Conservation (phyloP, 2,113 vertebrate genomes). For the Pelecanoides urinatrix region DNA sequence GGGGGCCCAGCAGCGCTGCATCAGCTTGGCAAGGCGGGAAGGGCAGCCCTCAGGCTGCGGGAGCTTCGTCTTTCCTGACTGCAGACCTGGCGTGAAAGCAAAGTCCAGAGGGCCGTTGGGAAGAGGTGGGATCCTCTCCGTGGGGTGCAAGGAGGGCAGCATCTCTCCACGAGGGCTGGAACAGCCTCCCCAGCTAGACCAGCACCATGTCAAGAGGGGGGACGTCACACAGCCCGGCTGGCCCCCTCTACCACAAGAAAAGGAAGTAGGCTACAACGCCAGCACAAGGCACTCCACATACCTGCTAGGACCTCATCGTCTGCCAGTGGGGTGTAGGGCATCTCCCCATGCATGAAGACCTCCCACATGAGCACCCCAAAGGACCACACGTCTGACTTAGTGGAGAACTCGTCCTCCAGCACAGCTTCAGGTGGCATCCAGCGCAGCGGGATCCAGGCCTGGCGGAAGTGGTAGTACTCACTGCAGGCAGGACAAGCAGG, state of each 20-base stretch:
- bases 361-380: conserved; percentile 99
- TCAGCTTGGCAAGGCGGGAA: conserved; percentile 88
- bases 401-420: conserved; percentile 93
- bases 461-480: conserved; percentile 95
- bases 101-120: background rate
- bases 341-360: conserved; percentile 90
- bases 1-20: conserved; percentile 90
- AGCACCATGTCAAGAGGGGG: background rate
- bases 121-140: background rate
- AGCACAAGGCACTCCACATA: conserved; percentile 37
- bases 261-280: background rate
- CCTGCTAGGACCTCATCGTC: conserved; percentile 93
- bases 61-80: conserved; percentile 84
- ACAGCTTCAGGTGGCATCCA: conserved; percentile 94
- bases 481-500: conserved; percentile 62
- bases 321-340: conserved; percentile 83
- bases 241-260: background rate
- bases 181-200: background rate
- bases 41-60: conserved; percentile 86
- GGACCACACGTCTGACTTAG: conserved; percentile 95
- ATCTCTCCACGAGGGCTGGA: background rate
- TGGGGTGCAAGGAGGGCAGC: background rate
- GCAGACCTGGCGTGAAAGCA: conserved; percentile 75
- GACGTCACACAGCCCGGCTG: fast-evolving
- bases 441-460: conserved; percentile 94